Evolutionary conservation across 2,888 invertebrate species (phyloP).

Genomic region (Napeogenes inachia): DNA sequence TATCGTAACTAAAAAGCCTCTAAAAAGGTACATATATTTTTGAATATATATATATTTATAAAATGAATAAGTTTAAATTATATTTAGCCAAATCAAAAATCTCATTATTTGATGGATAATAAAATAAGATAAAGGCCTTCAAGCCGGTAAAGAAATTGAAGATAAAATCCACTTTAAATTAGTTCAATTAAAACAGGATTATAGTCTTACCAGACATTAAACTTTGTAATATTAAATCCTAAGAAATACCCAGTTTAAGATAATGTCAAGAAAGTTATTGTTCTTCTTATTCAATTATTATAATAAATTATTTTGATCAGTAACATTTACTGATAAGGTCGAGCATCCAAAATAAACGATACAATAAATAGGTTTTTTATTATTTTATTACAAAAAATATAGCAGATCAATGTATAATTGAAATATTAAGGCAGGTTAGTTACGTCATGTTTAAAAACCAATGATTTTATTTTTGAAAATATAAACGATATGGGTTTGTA

Average conservation of each 20-base stretch:
- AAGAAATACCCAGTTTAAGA: constrained; percentile 14
- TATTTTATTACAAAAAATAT: too few relatives aligned
- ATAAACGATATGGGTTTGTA: too few relatives aligned
- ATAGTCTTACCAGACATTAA: constrained; percentile 29
- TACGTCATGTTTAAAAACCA: too few relatives aligned
- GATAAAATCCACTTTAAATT: constrained; percentile 55
- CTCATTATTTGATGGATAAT: constrained; percentile 12
- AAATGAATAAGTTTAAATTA: too few relatives aligned
- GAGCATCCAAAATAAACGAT: too few relatives aligned
- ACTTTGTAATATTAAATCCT: constrained; percentile 24
- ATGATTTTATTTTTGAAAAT: too few relatives aligned
- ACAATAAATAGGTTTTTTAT: too few relatives aligned
- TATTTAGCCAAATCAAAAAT: neutral
- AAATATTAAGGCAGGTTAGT: too few relatives aligned
- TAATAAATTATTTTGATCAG: neutral
- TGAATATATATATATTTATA: too few relatives aligned
- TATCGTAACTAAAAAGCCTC: neutral
- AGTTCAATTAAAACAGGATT: constrained; percentile 54
- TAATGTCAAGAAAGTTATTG: constrained; percentile 2
- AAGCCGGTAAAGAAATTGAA: constrained; percentile 21
- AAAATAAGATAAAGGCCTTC: constrained; percentile 21
- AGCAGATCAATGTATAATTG: too few relatives aligned
- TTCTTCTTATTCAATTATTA: neutral
- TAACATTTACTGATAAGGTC: neutral
- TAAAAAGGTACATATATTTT: neutral